phyloP scores from a whole-genome alignment of 1,140 invertebrate genomes.

The Drosophila lacteicornis region DNA sequence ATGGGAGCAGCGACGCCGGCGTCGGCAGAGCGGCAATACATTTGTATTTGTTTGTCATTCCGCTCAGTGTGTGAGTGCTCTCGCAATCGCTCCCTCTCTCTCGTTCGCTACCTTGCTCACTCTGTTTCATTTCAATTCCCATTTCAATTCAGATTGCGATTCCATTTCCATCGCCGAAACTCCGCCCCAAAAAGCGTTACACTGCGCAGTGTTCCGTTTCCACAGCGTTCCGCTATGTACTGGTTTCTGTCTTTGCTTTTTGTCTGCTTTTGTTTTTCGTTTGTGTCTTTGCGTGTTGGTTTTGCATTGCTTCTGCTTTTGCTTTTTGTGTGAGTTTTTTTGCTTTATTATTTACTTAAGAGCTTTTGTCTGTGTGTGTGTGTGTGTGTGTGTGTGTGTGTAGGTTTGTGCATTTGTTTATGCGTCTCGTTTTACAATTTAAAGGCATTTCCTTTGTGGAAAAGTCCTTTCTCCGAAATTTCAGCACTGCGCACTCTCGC shows the following conservation, averaged over 20 bases:
- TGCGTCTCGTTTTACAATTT: slow-evolving; percentile 82
- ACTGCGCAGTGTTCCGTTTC: slow-evolving; percentile 57
- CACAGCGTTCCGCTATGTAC: slow-evolving; percentile 68
- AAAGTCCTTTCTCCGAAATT: slow-evolving; percentile 33
- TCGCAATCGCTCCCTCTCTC: slow-evolving; percentile 13
- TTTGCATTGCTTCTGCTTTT: slow-evolving; percentile 19
- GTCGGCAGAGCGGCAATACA: slow-evolving; percentile 19
- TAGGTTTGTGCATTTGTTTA: slow-evolving; percentile 74
- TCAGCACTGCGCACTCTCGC: slow-evolving; percentile 44
- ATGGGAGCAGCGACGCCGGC: slow-evolving; percentile 14
- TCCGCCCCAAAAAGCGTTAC: slow-evolving; percentile 64
- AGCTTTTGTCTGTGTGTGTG: slow-evolving; percentile 48
- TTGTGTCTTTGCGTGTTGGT: slow-evolving; percentile 43
- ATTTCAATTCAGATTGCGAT: slow-evolving; percentile 67
- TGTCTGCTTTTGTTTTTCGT: slow-evolving; percentile 33
- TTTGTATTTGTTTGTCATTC: slow-evolving; percentile 66
- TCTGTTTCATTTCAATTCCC: slow-evolving; percentile 66
- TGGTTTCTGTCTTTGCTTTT: slow-evolving; percentile 24
- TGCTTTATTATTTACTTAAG: slow-evolving; percentile 77
- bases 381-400: slow-evolving; percentile 35
- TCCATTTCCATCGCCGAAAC: slow-evolving; percentile 59
- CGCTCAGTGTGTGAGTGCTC: slow-evolving; percentile 51
- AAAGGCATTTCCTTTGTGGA: slow-evolving; percentile 76
- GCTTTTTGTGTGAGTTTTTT: slow-evolving; percentile 33
- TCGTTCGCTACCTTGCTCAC: slow-evolving; percentile 11